phyloP scores from a whole-genome alignment of 2,797 vertebrate species.

The Hydrophis major region DNA sequence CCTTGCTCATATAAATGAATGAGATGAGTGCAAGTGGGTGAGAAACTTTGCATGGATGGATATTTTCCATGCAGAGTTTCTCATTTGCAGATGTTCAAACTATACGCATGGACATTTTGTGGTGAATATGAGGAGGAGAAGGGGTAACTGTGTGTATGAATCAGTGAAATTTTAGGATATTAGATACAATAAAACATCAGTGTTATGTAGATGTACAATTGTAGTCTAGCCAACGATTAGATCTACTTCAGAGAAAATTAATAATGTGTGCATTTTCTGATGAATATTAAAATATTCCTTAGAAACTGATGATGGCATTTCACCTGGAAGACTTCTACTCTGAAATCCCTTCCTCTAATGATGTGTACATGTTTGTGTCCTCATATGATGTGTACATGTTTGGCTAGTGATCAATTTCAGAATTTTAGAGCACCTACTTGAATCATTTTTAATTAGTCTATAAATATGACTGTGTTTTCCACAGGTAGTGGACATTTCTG shows the following conservation, averaged over 20 bases:
- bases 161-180: background rate
- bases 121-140: too few species aligned
- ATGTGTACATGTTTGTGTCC: background rate
- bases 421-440: background rate
- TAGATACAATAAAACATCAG: background rate
- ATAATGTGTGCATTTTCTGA: background rate
- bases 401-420: background rate
- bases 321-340: background rate
- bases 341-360: background rate
- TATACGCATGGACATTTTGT: background rate
- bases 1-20: background rate
- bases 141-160: background rate
- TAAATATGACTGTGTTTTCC: background rate
- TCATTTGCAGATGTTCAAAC: background rate
- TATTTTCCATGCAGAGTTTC: background rate
- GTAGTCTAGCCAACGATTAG: background rate
- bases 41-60: background rate
- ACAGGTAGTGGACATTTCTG: background rate
- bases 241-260: background rate
- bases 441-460: background rate
- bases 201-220: background rate
- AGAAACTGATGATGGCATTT: background rate
- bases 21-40: background rate
- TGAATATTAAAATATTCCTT: slow-evolving; percentile 17
- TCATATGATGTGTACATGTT: background rate